These are phyloP conservation scores for Triplophysa dalaica DNA, from an alignment of 2,113 vertebrate genomes.

Conservation along the genomic window DNA sequence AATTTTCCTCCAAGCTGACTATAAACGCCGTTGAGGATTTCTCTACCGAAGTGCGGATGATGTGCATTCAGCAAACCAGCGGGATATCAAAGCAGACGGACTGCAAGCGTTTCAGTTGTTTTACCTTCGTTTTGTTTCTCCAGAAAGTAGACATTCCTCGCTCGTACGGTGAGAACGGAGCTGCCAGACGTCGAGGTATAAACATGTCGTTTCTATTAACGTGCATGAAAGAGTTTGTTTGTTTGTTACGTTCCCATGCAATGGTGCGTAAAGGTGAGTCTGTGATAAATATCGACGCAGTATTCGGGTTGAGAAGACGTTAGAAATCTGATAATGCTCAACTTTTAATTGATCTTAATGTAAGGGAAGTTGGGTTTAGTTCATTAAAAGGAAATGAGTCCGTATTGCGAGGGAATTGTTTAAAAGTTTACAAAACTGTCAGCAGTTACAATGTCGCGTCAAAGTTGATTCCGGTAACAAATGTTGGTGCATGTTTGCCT, in stretches of 20 bases:
- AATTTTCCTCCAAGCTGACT: conserved; percentile 17
- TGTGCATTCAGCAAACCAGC: neutral
- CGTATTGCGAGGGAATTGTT: too few species aligned
- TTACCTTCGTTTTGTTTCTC: conserved; percentile 28
- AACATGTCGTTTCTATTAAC: conserved; percentile 1
- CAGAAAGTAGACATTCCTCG: conserved; percentile 68
- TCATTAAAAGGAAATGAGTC: too few species aligned
- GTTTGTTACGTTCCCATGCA: neutral
- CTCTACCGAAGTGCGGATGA: too few species aligned
- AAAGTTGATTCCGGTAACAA: too few species aligned
- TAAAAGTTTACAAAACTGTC: too few species aligned
- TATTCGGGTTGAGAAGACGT: neutral
- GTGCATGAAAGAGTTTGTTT: neutral
- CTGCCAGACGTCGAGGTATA: conserved; percentile 83
- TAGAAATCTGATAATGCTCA: too few species aligned
- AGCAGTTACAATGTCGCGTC: too few species aligned
- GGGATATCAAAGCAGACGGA: conserved; percentile 37
- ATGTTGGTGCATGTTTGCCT: neutral
- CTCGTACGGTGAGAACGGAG: conserved; percentile 78
- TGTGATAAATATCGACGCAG: neutral
- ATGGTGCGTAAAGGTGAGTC: neutral
- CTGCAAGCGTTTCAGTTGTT: neutral
- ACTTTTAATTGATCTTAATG: too few species aligned
- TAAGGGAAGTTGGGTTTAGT: too few species aligned
- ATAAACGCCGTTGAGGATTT: neutral